Conservation (phyloP, 2,888 invertebrate species). For the Dromius quadrimaculatus region DNA sequence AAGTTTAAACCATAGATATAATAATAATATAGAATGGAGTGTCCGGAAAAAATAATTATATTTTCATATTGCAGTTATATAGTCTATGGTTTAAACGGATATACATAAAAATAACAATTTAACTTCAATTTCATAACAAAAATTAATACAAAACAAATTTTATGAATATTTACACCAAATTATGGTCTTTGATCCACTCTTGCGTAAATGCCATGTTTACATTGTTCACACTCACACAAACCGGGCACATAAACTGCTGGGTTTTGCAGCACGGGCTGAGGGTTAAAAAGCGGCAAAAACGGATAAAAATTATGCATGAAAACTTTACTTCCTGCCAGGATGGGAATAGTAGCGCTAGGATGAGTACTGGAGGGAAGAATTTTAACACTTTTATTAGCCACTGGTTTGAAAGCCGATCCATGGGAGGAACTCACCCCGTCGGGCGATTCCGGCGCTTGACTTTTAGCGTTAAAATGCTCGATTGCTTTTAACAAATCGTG, state of each 20-base stretch:
- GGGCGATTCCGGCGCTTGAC: constrained; percentile 49
- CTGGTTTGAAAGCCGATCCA: constrained; percentile 65
- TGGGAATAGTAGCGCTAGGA: constrained; percentile 61
- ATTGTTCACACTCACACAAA: constrained; percentile 66
- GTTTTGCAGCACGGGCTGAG: constrained; percentile 64
- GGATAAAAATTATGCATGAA: constrained; percentile 67
- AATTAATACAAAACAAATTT: no score
- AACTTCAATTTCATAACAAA: no score
- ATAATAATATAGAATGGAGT: no score
- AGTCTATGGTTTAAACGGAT: no score
- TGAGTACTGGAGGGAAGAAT: constrained; percentile 55
- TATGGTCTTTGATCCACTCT: constrained; percentile 59
- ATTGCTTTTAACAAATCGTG: constrained; percentile 92
- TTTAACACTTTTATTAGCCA: constrained; percentile 56
- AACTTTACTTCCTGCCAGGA: constrained; percentile 63
- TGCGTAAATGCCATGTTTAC: constrained; percentile 63
- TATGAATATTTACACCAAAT: no score
- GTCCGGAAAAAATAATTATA: no score
- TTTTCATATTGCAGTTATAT: no score
- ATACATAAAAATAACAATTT: no score
- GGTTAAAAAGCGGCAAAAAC: constrained; percentile 65
- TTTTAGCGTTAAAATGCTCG: constrained; percentile 78
- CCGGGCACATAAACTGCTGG: constrained; percentile 65
- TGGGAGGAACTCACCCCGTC: constrained; percentile 56
- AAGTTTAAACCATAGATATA: no score